phyloP scores from a whole-genome alignment of 2,888 invertebrate species.

The Orchesella flavescens region DNA sequence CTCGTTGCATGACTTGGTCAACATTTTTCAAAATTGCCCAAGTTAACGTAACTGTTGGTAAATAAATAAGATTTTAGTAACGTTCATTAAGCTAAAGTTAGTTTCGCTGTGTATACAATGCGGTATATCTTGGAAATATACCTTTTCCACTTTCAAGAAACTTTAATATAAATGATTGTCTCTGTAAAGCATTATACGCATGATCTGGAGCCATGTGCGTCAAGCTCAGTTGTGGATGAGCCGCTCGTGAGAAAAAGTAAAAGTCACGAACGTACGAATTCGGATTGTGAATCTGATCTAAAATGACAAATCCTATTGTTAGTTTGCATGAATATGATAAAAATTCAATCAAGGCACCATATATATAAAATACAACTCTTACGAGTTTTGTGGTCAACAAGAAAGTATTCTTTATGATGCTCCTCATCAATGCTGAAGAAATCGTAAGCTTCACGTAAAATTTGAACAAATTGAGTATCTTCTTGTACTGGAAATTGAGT shows the following conservation, averaged over 20 bases:
- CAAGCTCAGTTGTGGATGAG: slow-evolving; percentile 96
- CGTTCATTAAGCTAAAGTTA: too few species aligned
- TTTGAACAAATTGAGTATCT: slow-evolving; percentile 95
- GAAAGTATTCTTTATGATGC: slow-evolving; percentile 90
- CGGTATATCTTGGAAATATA: slow-evolving; percentile 30
- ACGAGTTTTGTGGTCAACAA: slow-evolving; percentile 99
- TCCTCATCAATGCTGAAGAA: slow-evolving; percentile 97
- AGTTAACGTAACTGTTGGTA: slow-evolving; percentile 81
- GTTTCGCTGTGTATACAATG: too few species aligned
- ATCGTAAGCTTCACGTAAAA: slow-evolving; percentile 94
- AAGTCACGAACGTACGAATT: slow-evolving; percentile 95
- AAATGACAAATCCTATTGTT: neutral
- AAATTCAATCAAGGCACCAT: too few species aligned
- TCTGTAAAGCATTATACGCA: slow-evolving; percentile 91
- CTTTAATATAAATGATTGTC: slow-evolving; percentile 92
- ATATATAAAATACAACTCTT: too few species aligned
- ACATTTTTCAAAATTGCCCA: slow-evolving; percentile 95
- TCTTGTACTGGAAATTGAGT: slow-evolving; percentile 99
- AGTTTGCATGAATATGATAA: too few species aligned
- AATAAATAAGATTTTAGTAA: slow-evolving; percentile 2
- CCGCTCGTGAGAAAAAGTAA: slow-evolving; percentile 96
- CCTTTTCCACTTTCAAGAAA: slow-evolving; percentile 96
- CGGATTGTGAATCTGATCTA: slow-evolving; percentile 97
- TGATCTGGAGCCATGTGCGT: slow-evolving; percentile 94
- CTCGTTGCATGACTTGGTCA: slow-evolving; percentile 94